Base-by-base conservation (phyloP, 2,113 vertebrate genomes). In the Picathartes gymnocephalus region DNA sequence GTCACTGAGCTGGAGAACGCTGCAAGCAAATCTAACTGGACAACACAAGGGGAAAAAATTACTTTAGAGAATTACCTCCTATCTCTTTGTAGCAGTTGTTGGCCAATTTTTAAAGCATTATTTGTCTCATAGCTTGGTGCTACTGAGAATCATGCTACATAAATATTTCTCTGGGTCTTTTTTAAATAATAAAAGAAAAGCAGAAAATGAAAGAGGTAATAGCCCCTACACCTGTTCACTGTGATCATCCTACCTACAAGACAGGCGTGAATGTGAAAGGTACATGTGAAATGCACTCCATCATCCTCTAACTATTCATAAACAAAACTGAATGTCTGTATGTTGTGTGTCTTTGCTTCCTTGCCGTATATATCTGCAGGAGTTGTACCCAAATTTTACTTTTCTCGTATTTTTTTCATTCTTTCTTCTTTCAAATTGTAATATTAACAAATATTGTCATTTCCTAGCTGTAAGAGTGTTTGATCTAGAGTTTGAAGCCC, bases 1-100 rank as follows among this genome's bases (percentile, higher is more conserved):
- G 54, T 92, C 72, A 85, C 44, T 44, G 70, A 90, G 84, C 53
- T 25, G 92, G 70, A 68, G n/a, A 90, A 90, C 88, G 56, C 66
- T 92, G 58, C 62, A 78, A 94, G 71, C 65, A 88, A 88, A 77
- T 72, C 69, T 44, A 77, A 91, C 47, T 35, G 76, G 86, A 73
- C 72, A 76, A 58, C 81, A 57, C 53, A 90, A 57, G 50, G 33
- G 47, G 19, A 51, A 84, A 83, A 53, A 25, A 31, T 24, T 90
- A 47, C 81, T 86, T 56, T 58, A 64, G 81, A 87, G 73, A 70
- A 72, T 80, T 88, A 21, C 62, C 22, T 88, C 66, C 51, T 78
- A 85, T 92, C 56, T 73, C 44, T 57, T 92, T 71, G 39, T 39
- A 74, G 39, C 66, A 74, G 40, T 71, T 95, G 48, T 48, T 88